These are phyloP conservation scores for Mohoua ochrocephala DNA, from an alignment of 2,113 vertebrate genomes.

Conservation along the genomic window DNA sequence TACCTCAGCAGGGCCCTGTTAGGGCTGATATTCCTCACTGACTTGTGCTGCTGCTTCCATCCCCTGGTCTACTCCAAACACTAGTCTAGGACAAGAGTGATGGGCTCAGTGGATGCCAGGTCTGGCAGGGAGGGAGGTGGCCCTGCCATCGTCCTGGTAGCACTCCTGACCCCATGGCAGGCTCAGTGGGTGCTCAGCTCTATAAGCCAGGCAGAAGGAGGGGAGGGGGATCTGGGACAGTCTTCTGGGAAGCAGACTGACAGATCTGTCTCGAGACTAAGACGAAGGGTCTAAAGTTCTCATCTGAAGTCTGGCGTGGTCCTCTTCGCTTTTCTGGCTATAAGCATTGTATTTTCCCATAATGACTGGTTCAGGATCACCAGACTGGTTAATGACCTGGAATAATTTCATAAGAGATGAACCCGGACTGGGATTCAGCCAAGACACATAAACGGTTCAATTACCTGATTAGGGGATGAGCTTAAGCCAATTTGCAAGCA, in stretches of 20 bases:
- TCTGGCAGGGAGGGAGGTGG: neutral
- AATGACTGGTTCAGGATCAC: neutral
- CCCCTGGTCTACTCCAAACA: neutral
- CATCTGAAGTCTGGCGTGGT: neutral
- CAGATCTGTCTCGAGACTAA: neutral
- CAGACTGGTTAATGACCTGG: neutral
- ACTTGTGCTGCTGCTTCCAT: neutral
- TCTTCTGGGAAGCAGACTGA: neutral
- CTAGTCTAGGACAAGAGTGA: neutral
- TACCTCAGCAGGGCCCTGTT: neutral
- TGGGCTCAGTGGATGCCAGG: neutral
- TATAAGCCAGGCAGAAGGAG: neutral
- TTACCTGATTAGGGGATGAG: conserved; percentile 33
- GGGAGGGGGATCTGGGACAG: neutral
- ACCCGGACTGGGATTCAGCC: neutral
- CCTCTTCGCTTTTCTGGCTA: neutral
- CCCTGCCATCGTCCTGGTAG: fast-evolving
- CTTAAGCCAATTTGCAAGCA: conserved; percentile 4
- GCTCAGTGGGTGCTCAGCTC: neutral
- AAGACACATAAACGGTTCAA: conserved; percentile 20
- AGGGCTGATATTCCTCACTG: neutral
- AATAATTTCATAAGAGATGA: conserved; percentile 15
- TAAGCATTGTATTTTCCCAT: neutral
- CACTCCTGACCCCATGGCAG: neutral
- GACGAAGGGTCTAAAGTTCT: neutral